Conservation (phyloP, 2,888 invertebrate genomes). For the Auanema sp. region DNA sequence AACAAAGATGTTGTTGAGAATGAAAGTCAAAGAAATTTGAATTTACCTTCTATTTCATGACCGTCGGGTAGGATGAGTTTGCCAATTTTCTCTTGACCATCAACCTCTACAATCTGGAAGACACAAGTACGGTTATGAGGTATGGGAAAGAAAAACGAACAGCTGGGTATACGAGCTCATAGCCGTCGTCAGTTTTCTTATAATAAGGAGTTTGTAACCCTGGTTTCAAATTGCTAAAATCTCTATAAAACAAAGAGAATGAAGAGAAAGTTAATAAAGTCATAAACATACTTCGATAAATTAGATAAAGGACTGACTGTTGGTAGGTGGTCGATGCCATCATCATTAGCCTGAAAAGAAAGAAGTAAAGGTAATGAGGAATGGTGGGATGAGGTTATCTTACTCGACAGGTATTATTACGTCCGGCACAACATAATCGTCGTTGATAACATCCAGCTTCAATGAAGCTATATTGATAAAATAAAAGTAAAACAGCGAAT, state of each 20-base stretch:
- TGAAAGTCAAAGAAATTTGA: neutral
- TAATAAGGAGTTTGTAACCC: conserved; percentile 26
- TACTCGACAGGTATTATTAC: conserved; percentile 46
- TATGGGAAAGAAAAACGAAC: neutral
- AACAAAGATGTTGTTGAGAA: neutral
- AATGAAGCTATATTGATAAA: neutral
- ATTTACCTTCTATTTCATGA: conserved; percentile 35
- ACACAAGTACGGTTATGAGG: neutral
- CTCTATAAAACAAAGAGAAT: neutral
- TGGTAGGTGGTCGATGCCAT: conserved; percentile 21
- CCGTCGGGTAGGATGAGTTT: conserved; percentile 49
- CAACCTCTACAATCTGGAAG: conserved; percentile 32
- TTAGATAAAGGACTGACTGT: conserved; percentile 7
- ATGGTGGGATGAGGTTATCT: neutral
- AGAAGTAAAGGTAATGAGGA: neutral
- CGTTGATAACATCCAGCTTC: conserved; percentile 43
- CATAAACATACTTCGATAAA: neutral
- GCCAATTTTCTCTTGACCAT: conserved; percentile 39
- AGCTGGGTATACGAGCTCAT: conserved; percentile 32
- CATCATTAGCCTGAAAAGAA: conserved; percentile 16
- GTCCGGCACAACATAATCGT: conserved; percentile 47
- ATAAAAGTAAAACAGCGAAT: conserved; percentile 5
- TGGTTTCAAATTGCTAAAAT: neutral
- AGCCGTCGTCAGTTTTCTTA: conserved; percentile 35
- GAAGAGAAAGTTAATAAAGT: neutral